Percentiles rank a stretch among this genome's conserved stretches.
Evolutionary conservation across 53 echinoderm and acorn worm species (phyloP).

Genomic region (Temnopleurus reevesii): DNA sequence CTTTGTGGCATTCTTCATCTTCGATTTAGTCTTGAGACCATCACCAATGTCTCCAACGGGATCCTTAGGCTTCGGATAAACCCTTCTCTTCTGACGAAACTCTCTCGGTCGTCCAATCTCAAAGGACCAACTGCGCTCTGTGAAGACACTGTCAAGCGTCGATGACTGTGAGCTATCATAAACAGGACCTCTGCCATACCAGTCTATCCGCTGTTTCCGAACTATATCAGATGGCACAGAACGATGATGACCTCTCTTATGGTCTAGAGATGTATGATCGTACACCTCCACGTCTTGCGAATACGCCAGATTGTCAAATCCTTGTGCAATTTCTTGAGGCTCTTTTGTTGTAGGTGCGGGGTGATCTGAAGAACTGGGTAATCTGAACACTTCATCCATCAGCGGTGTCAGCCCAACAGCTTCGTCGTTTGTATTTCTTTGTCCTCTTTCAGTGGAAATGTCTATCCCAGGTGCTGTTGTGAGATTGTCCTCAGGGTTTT

Average conservation of each 20-base stretch:
- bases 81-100: conserved; percentile 20
- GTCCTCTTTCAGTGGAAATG: neutral
- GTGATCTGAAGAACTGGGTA: neutral
- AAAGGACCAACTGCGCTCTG: conserved; percentile 40
- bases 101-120: conserved; percentile 12
- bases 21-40: conserved; percentile 7
- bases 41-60: conserved; percentile 41
- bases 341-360: neutral
- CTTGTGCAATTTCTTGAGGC: neutral
- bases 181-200: neutral
- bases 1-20: too few species aligned
- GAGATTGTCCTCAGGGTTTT: neutral
- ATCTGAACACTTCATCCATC: conserved; percentile 4
- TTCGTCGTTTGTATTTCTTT: too few species aligned
- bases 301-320: neutral
- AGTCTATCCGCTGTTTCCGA: neutral
- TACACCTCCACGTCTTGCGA: neutral
- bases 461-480: neutral
- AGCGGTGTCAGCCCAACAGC: neutral
- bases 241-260: neutral
- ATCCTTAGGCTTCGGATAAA: conserved; percentile 18
- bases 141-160: conserved; percentile 48
- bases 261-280: neutral
- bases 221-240: neutral
- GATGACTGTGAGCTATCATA: conserved; percentile 43